phyloP scores from a whole-genome alignment of 1,140 invertebrate genomes.

The Macrotrachela quadricornifera region DNA sequence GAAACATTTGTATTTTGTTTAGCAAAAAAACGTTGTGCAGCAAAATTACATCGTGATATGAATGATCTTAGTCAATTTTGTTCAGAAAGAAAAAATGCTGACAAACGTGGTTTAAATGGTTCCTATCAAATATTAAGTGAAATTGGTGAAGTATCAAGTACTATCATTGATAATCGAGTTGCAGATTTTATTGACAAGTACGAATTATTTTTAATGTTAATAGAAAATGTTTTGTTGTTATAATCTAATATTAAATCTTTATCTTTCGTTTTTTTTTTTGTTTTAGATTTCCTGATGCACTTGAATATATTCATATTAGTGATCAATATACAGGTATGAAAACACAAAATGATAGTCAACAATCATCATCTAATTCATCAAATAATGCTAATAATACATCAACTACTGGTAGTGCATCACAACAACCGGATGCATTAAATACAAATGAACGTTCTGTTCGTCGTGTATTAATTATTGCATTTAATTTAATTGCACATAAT shows the following conservation, averaged over 20 bases:
- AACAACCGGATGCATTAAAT: too few relatives aligned
- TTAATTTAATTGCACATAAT: too few relatives aligned
- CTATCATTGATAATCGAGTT: conserved; percentile 58
- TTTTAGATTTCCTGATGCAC: conserved; percentile 38
- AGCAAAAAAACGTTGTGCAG: conserved; percentile 63
- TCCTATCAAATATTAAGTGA: conserved; percentile 66
- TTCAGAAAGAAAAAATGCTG: conserved; percentile 59
- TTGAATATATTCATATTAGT: conserved; percentile 90
- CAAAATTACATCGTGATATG: conserved; percentile 59
- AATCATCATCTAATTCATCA: too few relatives aligned
- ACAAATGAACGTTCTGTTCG: too few relatives aligned
- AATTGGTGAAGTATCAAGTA: conserved; percentile 57
- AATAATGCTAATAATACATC: too few relatives aligned
- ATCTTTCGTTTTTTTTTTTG: too few relatives aligned
- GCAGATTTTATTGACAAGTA: conserved; percentile 18
- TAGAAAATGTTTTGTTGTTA: too few relatives aligned
- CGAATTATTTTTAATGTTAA: too few relatives aligned
- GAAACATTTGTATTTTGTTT: conserved; percentile 74
- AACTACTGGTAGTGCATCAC: too few relatives aligned
- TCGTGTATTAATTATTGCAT: too few relatives aligned
- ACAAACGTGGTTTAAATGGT: conserved; percentile 58
- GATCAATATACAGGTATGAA: conserved; percentile 75
- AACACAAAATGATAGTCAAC: conserved; percentile 33
- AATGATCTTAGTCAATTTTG: conserved; percentile 43
- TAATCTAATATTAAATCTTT: too few relatives aligned